Percentiles rank a stretch among this genome's conserved stretches.
phyloP scores from a whole-genome alignment of 2,797 vertebrate genomes.

The Phaenicophaeus curvirostris region DNA sequence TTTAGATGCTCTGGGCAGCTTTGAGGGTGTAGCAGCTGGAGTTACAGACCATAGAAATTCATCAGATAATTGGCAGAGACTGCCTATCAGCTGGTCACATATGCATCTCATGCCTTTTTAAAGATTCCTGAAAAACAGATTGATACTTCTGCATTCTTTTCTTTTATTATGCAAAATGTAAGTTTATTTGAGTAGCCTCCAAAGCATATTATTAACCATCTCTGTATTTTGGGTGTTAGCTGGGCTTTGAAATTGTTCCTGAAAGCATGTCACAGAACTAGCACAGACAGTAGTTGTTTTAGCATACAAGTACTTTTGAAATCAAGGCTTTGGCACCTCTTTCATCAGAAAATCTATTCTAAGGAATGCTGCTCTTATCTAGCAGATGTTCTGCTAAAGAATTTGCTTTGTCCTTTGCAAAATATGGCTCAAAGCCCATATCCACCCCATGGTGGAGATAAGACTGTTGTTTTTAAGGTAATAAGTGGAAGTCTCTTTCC shows the following conservation, averaged over 20 bases:
- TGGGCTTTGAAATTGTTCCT: background rate
- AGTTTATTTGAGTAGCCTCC: background rate
- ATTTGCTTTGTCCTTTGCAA: slow-evolving; percentile 48
- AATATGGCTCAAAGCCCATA: slow-evolving; percentile 46
- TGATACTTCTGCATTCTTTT: background rate
- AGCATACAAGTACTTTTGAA: slow-evolving; percentile 16
- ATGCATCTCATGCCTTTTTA: background rate
- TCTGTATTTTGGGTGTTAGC: background rate
- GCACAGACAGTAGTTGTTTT: background rate
- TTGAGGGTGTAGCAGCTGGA: background rate
- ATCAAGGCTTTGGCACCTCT: slow-evolving; percentile 29
- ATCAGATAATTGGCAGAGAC: background rate
- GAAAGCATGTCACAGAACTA: background rate
- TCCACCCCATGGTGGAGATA: background rate
- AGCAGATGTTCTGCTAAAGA: slow-evolving; percentile 46
- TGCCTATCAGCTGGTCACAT: background rate
- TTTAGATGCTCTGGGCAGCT: background rate
- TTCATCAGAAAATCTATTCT: slow-evolving; percentile 56
- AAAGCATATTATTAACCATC: background rate
- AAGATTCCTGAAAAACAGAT: background rate
- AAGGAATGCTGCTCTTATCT: slow-evolving; percentile 49
- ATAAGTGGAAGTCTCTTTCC: slow-evolving; percentile 17
- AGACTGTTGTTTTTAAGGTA: slow-evolving; percentile 50
- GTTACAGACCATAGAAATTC: background rate
- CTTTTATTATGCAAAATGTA: background rate